Conservation (phyloP, 1,140 invertebrate genomes). For the Ephestia elutella region DNA sequence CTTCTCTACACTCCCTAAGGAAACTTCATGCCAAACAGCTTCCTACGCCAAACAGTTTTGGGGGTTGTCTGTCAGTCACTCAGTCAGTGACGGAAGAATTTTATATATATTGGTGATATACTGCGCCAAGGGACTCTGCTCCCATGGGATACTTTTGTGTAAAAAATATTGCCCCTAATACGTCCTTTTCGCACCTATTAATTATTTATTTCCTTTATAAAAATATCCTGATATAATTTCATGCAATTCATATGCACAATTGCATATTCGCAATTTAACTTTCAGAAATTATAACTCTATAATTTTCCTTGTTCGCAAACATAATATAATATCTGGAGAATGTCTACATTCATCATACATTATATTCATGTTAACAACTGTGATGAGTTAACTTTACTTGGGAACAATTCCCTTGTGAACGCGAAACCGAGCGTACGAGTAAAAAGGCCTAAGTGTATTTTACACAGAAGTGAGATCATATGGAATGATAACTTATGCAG, state of each 20-base stretch:
- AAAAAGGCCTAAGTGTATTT: constrained; percentile 35
- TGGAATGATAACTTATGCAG: constrained; percentile 54
- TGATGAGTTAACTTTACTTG: constrained; percentile 32
- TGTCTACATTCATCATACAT: constrained; percentile 16
- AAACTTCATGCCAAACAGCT: no score
- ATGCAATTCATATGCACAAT: no score
- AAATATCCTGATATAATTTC: no score
- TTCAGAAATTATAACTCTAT: not conserved
- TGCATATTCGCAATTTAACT: not conserved
- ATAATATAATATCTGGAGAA: not conserved
- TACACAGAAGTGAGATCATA: constrained; percentile 31
- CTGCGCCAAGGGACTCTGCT: no score
- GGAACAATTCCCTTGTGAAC: constrained; percentile 33
- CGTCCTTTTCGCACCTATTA: not conserved
- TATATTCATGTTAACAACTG: constrained; percentile 28
- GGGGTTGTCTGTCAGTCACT: no score
- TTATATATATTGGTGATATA: no score
- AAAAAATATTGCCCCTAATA: no score
- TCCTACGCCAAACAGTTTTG: no score
- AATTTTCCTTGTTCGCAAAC: not conserved
- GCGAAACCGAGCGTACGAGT: constrained; percentile 16
- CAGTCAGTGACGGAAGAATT: no score
- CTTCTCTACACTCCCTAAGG: no score
- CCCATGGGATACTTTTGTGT: no score
- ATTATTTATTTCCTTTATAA: no score